Percentiles rank a stretch among this genome's conserved stretches.
Conservation (phyloP, 2,888 invertebrate genomes). For the Baronia brevicornis region DNA sequence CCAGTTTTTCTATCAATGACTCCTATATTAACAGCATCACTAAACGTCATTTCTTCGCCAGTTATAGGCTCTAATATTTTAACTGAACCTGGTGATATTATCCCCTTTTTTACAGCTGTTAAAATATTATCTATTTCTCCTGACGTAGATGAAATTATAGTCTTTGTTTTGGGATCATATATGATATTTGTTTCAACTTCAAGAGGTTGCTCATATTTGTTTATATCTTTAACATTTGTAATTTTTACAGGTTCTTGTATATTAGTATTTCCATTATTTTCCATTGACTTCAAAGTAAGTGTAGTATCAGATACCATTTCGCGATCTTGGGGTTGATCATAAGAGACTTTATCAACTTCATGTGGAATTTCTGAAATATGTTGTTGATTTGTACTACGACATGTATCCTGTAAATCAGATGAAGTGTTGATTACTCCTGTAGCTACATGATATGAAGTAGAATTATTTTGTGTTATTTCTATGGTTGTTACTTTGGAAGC, state of each 20-base stretch:
- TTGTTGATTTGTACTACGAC: conserved; percentile 19
- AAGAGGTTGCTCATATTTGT: conserved; percentile 60
- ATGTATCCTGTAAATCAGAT: conserved; percentile 21
- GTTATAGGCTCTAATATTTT: conserved; percentile 81
- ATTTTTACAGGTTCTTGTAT: neutral
- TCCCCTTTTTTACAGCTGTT: conserved; percentile 83
- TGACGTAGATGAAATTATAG: conserved; percentile 79
- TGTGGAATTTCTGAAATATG: conserved; percentile 30
- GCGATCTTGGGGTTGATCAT: too few species aligned
- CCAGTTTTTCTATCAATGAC: conserved; percentile 83
- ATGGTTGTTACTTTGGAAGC: conserved; percentile 50
- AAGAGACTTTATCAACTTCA: conserved; percentile 29
- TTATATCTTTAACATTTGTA: conserved; percentile 6
- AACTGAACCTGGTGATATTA: conserved; percentile 79
- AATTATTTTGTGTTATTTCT: conserved; percentile 47
- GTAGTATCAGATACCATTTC: too few species aligned
- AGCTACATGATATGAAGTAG: conserved; percentile 39
- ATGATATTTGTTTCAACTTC: conserved; percentile 82
- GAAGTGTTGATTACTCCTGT: conserved; percentile 36
- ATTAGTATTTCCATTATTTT: conserved; percentile 11
- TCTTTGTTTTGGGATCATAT: conserved; percentile 83
- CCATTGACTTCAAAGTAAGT: too few species aligned
- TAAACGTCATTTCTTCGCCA: conserved; percentile 80
- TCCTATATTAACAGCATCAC: conserved; percentile 85
- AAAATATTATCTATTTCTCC: conserved; percentile 80